phyloP scores from a whole-genome alignment of 1,140 invertebrate species.

The Drosophila oshimai region DNA sequence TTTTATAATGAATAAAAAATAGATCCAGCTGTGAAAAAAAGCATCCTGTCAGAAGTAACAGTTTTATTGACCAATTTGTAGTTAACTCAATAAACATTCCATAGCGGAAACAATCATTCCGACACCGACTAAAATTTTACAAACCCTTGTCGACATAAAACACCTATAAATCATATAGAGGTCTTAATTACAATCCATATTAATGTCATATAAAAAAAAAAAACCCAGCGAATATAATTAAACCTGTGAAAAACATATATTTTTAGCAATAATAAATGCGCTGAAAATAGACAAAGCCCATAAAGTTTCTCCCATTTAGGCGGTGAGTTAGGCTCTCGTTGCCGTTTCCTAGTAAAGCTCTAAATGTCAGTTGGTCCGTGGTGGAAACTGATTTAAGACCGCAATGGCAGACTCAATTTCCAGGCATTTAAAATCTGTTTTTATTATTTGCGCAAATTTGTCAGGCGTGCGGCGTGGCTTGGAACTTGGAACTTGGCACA shows the following conservation, averaged over 20 bases:
- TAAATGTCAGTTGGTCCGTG: slow-evolving; percentile 40
- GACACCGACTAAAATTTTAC: not conserved
- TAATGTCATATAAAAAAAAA: not conserved
- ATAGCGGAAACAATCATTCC: not conserved
- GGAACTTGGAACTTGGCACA: not conserved
- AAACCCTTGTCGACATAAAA: not conserved
- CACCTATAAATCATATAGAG: not conserved
- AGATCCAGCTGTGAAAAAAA: too few species aligned
- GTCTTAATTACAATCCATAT: not conserved
- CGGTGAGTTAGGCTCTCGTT: slow-evolving; percentile 1
- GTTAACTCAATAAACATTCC: too few species aligned
- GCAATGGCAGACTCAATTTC: slow-evolving; percentile 42
- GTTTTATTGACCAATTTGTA: not conserved
- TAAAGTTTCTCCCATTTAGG: slow-evolving; percentile 31
- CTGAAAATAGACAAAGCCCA: slow-evolving; percentile 13
- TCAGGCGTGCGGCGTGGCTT: slow-evolving; percentile 38
- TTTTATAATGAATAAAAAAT: too few species aligned
- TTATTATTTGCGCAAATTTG: slow-evolving; percentile 56
- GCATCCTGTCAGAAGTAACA: too few species aligned
- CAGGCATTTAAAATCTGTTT: slow-evolving; percentile 53
- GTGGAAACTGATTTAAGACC: slow-evolving; percentile 46
- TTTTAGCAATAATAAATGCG: slow-evolving; percentile 7
- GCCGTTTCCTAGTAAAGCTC: slow-evolving; percentile 23
- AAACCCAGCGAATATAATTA: slow-evolving; percentile 9
- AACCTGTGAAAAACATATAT: not conserved